Evolutionary conservation across 2,113 vertebrate species (phyloP), one percentile per base, ranked within the genome.

Genomic region (Calyptommatus sinebrachiatus): DNA sequence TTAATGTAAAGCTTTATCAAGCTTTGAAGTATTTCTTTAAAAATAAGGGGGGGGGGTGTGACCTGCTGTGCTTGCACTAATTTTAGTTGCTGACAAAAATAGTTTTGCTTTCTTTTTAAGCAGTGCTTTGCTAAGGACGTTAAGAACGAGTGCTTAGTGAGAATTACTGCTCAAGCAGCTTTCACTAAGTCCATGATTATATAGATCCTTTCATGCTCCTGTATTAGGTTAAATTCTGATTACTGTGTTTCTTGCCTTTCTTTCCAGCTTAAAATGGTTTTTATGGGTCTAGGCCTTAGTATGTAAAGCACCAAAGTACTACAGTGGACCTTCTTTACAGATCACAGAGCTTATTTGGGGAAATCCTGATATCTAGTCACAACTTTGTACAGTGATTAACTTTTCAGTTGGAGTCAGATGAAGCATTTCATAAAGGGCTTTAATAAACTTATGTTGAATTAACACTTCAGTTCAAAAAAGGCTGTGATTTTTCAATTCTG

Each of bases 281-380:
- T 82, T 67, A 66, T 48, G 48, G 53, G 63, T 87, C 88, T 53
- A 89, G 73, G 66, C 75, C 41, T 82, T 81, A 87, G 41, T 22
- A 79, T 66, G 60, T 90, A 87, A 83, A 81, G 63, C 61, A 71
- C 45, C 86, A 65, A 78, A 60, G n/a, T 66, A 67, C 72, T 75
- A 22, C 28, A n/a, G 41, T 63, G 77, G 14, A 66, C 26, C 67
- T 83, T 73, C 35, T 88, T 90, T 80, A 76, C 76, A 88, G 35
- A 77, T 26, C 0, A 0, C 21, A 79, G 20, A 83, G 72, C n/a
- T 88, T 83, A 88, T 63, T 88, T 62, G 83, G 80, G 46, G 57
- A 84, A 88, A 87, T 91, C 89, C 87, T 88, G 71, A 90, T 89
- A 90, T 84, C 72, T 71, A 78, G 90, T 86, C 89, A 90, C 89